Conservation (phyloP, 2,797 vertebrate species). For the Propithecus deckenii region DNA sequence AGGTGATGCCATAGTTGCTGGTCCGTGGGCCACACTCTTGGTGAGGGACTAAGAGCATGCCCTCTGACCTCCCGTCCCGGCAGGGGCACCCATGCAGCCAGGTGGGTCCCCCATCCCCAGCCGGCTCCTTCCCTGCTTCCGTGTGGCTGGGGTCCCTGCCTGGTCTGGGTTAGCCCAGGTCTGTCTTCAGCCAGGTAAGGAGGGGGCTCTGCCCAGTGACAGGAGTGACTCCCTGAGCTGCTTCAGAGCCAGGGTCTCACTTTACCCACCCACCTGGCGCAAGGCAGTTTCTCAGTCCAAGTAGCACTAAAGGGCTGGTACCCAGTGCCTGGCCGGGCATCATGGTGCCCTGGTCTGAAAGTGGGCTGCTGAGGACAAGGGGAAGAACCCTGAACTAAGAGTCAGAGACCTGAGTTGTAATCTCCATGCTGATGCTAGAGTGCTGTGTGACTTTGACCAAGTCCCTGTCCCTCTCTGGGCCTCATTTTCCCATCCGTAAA, state of each 20-base stretch:
- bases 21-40: no score
- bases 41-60: not conserved
- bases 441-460: not conserved
- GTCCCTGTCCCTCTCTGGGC: not conserved
- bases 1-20: rapidly evolving
- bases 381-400: not conserved
- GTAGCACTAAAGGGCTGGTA: not conserved
- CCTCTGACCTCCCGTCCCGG: not conserved
- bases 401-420: not conserved
- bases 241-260: not conserved
- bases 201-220: not conserved
- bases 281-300: not conserved
- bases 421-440: not conserved
- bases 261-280: not conserved
- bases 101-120: not conserved
- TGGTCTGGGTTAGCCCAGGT: not conserved
- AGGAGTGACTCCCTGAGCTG: not conserved
- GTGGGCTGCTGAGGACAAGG: not conserved
- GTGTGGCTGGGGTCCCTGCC: not conserved
- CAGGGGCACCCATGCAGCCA: not conserved
- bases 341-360: rapidly evolving
- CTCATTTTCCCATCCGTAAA: not conserved
- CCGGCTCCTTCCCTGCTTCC: not conserved
- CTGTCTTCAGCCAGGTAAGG: not conserved
- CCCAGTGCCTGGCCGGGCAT: not conserved